phyloP scores from a whole-genome alignment of 2,797 vertebrate genomes.

The Nannoperca australis region DNA sequence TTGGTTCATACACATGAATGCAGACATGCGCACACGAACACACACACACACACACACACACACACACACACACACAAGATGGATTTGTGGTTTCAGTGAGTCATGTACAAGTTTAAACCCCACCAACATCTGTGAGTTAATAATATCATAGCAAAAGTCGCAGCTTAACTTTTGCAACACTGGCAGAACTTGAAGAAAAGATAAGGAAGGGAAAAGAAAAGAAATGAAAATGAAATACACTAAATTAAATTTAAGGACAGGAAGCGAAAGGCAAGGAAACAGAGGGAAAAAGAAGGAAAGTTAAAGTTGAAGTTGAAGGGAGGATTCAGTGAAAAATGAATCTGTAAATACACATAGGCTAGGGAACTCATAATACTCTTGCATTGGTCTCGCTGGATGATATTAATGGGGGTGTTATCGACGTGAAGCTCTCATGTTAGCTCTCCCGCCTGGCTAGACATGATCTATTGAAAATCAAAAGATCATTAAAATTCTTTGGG shows the following conservation, averaged over 20 bases:
- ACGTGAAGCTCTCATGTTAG: conserved; percentile 10
- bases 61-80: conserved; percentile 8
- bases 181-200: neutral
- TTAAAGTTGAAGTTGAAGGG: neutral
- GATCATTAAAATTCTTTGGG: neutral
- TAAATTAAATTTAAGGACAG: too few relatives aligned
- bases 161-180: neutral
- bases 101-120: conserved; percentile 34
- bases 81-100: conserved; percentile 17
- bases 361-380: neutral
- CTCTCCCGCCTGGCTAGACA: neutral
- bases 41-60: neutral
- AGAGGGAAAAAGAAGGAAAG: neutral
- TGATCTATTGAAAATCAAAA: neutral
- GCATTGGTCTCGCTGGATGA: neutral
- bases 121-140: conserved; percentile 24
- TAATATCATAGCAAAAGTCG: neutral
- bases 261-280: neutral
- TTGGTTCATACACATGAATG: conserved; percentile 43
- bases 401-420: neutral
- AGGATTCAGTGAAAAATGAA: neutral
- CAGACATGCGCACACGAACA: neutral
- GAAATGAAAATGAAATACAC: neutral
- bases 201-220: neutral
- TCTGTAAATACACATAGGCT: neutral